These are phyloP conservation scores for Agrypnus murinus DNA, from an alignment of 2,888 invertebrate genomes.

Conservation along the genomic window DNA sequence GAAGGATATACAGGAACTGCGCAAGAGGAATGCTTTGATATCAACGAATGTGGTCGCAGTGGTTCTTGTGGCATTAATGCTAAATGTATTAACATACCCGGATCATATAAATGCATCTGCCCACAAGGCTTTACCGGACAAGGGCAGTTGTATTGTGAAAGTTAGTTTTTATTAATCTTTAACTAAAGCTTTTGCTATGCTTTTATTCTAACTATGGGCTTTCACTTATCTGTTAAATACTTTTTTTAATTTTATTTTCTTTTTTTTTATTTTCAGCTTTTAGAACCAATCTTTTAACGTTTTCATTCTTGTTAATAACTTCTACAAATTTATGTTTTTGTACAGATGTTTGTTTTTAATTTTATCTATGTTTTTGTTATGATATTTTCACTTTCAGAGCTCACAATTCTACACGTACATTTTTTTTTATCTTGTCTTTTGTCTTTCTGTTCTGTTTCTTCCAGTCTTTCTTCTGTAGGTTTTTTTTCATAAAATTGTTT, in stretches of 20 bases:
- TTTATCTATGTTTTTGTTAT: slow-evolving; percentile 58
- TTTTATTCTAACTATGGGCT: slow-evolving; percentile 10
- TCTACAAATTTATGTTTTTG: slow-evolving; percentile 47
- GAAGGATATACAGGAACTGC: slow-evolving; percentile 79
- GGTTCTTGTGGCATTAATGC: slow-evolving; percentile 84
- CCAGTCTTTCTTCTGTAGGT: slow-evolving; percentile 70
- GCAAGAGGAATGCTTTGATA: slow-evolving; percentile 79
- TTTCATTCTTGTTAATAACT: slow-evolving; percentile 23
- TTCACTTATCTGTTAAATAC: slow-evolving; percentile 26
- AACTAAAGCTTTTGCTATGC: slow-evolving; percentile 35
- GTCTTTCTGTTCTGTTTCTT: slow-evolving; percentile 71
- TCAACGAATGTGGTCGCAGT: slow-evolving; percentile 82
- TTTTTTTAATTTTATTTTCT: slow-evolving; percentile 33
- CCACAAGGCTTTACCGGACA: slow-evolving; percentile 85
- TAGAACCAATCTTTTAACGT: slow-evolving; percentile 13
- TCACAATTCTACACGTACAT: slow-evolving; percentile 56
- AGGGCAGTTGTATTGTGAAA: slow-evolving; percentile 84
- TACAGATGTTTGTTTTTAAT: slow-evolving; percentile 57
- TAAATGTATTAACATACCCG: slow-evolving; percentile 87
- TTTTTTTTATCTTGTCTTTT: slow-evolving; percentile 55
- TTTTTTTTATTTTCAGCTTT: slow-evolving; percentile 39
- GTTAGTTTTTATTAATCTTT: slow-evolving; percentile 73
- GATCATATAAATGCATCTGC: slow-evolving; percentile 85
- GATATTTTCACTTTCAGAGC: slow-evolving; percentile 65
- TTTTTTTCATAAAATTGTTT: slow-evolving; percentile 29